Evolutionary conservation across 2,888 invertebrate genomes (phyloP).

Genomic region (Poecilobothrus nobilitatus): DNA sequence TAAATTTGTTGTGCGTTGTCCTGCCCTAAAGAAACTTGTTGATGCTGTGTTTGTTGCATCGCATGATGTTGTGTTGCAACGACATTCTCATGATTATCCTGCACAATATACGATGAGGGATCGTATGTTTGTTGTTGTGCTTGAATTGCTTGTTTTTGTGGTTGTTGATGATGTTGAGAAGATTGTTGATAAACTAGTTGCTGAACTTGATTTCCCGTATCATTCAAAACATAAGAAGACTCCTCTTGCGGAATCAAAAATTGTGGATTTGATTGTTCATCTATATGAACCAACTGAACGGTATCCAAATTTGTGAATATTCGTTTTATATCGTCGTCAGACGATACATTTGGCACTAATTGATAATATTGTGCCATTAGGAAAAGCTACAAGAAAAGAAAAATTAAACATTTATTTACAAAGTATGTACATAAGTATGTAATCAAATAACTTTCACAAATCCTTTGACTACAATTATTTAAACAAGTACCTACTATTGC

Average conservation of each 20-base stretch:
- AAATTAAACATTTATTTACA: background rate
- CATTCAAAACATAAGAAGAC: constrained; percentile 43
- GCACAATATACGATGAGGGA: constrained; percentile 29
- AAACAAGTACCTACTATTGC: too few relatives aligned
- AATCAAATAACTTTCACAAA: too few relatives aligned
- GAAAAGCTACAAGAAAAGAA: background rate
- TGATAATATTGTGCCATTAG: constrained; percentile 66
- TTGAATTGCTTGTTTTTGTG: constrained; percentile 26
- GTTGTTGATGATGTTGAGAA: constrained; percentile 25
- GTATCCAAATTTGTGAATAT: constrained; percentile 52
- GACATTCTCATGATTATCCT: constrained; percentile 26
- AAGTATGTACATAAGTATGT: background rate
- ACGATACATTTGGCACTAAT: constrained; percentile 50
- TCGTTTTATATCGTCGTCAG: constrained; percentile 52
- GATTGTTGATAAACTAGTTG: constrained; percentile 42
- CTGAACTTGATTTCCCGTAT: constrained; percentile 35
- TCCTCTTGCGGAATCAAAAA: constrained; percentile 34
- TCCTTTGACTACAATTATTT: too few relatives aligned
- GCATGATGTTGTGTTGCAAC: constrained; percentile 13
- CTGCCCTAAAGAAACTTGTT: background rate
- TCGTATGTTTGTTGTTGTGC: constrained; percentile 25
- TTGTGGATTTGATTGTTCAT: constrained; percentile 34
- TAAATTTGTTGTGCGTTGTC: background rate
- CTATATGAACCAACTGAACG: constrained; percentile 39
- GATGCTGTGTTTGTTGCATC: constrained; percentile 13